phyloP scores from a whole-genome alignment of 2,888 invertebrate species.

The Glaucopsyche alexis region DNA sequence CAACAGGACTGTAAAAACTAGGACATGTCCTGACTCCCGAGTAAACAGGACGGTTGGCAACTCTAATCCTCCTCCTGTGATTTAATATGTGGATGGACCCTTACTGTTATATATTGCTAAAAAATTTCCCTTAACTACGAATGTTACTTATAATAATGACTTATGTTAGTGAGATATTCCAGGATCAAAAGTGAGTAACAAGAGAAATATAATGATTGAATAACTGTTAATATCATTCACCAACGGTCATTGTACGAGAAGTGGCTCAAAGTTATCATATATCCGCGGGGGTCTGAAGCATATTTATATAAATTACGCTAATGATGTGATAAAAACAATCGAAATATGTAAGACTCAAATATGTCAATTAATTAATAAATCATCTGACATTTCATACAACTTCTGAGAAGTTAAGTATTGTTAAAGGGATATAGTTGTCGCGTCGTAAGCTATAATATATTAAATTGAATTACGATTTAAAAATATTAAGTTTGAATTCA shows the following conservation, averaged over 20 bases:
- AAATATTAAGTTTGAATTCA: not conserved
- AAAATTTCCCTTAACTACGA: no score
- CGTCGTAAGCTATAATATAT: no score
- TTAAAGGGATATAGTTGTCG: not conserved
- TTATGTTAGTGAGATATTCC: no score
- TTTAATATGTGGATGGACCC: no score
- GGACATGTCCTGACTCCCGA: no score
- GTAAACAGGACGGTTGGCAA: no score
- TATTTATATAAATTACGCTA: conserved; percentile 4
- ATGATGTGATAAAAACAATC: conserved; percentile 6
- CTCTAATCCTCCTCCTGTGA: no score
- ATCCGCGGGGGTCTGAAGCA: conserved; percentile 12
- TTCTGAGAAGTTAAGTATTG: not conserved
- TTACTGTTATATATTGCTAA: no score
- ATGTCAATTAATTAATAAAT: not conserved
- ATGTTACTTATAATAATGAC: no score
- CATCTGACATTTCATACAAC: not conserved
- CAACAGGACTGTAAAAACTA: no score
- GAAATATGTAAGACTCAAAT: not conserved
- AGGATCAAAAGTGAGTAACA: not conserved
- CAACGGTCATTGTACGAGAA: conserved; percentile 10
- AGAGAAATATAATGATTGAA: not conserved
- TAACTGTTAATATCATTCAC: conserved; percentile 10
- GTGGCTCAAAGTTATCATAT: conserved; percentile 12
- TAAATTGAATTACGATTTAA: no score